A percentile compares a stretch with the other conserved stretches of the same genome.
These are phyloP conservation scores for Melolontha melolontha DNA, from an alignment of 2,888 invertebrate species.

Conservation along the genomic window DNA sequence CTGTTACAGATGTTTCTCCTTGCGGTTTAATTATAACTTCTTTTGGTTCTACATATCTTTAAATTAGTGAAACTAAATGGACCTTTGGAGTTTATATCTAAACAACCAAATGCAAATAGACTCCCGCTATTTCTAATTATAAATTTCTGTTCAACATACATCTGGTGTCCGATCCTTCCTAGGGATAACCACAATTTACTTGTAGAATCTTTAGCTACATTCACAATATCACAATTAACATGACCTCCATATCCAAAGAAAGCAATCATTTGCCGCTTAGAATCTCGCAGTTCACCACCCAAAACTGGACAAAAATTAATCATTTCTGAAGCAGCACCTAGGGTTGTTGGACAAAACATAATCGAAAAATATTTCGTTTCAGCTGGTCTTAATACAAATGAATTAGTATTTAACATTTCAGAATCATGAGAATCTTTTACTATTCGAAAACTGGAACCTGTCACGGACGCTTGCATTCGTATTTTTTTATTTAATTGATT, in stretches of 20 bases:
- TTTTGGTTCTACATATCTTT: constrained; percentile 55
- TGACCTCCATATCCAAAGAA: constrained; percentile 73
- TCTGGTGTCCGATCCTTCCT: constrained; percentile 68
- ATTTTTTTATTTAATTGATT: constrained; percentile 70
- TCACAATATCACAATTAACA: constrained; percentile 66
- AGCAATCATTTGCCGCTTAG: constrained; percentile 40
- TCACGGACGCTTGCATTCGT: constrained; percentile 68
- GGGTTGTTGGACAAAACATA: constrained; percentile 68
- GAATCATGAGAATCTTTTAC: constrained; percentile 59
- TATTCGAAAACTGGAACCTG: constrained; percentile 66
- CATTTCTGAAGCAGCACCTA: constrained; percentile 69
- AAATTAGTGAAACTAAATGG: constrained; percentile 52
- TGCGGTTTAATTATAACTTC: constrained; percentile 57
- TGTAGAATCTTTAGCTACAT: constrained; percentile 69
- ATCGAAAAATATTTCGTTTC: constrained; percentile 70
- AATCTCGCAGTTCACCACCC: constrained; percentile 53
- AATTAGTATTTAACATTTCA: constrained; percentile 60
- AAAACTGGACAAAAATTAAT: constrained; percentile 67
- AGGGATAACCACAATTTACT: constrained; percentile 71
- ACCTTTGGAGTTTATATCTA: constrained; percentile 56
- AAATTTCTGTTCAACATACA: constrained; percentile 65
- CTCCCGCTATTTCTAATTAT: constrained; percentile 70
- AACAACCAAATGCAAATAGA: constrained; percentile 67
- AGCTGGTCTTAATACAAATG: constrained; percentile 68
- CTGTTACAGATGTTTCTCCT: constrained; percentile 54